Evolutionary conservation across 1,140 invertebrate species (phyloP).

Genomic region (Drosophila saltans): DNA sequence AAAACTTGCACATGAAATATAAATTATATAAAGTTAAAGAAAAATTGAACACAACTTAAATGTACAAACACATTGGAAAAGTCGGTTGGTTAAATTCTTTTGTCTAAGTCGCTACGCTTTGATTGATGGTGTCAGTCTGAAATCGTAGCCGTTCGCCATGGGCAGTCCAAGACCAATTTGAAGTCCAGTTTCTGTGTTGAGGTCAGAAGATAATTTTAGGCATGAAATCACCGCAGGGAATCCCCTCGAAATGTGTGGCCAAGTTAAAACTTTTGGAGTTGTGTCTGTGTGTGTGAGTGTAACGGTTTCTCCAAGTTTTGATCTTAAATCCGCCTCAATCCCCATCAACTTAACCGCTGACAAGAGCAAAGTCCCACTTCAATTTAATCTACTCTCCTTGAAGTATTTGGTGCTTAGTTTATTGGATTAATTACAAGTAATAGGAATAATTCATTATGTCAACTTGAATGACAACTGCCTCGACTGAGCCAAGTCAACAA

Average conservation of each 20-base stretch:
- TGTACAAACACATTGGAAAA: neutral
- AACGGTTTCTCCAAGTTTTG: neutral
- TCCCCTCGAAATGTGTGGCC: constrained; percentile 19
- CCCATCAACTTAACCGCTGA: neutral
- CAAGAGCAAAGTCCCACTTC: neutral
- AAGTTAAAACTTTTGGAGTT: constrained; percentile 23
- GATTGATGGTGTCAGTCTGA: constrained; percentile 2
- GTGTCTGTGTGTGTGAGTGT: neutral
- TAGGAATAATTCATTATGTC: constrained; percentile 3
- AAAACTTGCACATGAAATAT: neutral
- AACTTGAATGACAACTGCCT: constrained; percentile 26
- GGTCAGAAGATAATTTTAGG: constrained; percentile 66
- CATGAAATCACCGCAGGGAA: constrained; percentile 53
- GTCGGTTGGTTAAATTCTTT: too few species aligned
- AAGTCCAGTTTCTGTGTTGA: constrained; percentile 44
- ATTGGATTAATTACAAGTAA: constrained; percentile 45
- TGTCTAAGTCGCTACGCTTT: neutral
- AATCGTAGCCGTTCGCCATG: neutral
- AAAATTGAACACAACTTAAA: neutral
- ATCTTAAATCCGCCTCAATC: too few species aligned
- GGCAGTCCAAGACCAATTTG: constrained; percentile 9
- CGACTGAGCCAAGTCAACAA: constrained; percentile 17
- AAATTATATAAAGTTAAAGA: neutral
- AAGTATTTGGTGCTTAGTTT: constrained; percentile 21
- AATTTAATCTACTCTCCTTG: neutral